Percentiles rank a stretch among this genome's conserved stretches.
Conservation (phyloP, 2,113 vertebrate genomes). For the Cephalopterus ornatus region DNA sequence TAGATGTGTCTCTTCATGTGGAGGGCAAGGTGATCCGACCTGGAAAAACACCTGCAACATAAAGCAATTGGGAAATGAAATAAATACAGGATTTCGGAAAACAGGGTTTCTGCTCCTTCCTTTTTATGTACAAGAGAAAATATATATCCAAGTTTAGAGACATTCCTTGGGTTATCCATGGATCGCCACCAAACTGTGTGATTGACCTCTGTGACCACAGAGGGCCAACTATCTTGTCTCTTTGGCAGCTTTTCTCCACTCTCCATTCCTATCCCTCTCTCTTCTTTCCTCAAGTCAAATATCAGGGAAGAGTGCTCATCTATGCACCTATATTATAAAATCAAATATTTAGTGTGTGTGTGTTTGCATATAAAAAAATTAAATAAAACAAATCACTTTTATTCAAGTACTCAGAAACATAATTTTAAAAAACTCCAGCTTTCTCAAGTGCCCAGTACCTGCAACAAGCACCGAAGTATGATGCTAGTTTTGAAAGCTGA, state of each 20-base stretch:
- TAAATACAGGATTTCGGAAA: not conserved
- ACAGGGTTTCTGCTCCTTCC: not conserved
- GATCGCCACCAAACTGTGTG: not conserved
- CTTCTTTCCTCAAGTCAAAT: not conserved
- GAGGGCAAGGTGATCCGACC: conserved; percentile 95
- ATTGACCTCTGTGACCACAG: not conserved
- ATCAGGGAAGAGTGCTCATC: not conserved
- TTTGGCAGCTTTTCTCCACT: not conserved
- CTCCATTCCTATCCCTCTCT: not conserved
- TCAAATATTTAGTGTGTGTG: not conserved
- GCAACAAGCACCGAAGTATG: not conserved
- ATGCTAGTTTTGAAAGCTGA: not conserved
- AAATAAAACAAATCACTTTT: not conserved
- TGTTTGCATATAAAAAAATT: not conserved
- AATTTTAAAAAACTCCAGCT: not conserved
- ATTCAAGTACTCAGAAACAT: not conserved
- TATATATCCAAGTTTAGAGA: not conserved
- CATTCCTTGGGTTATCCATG: not conserved
- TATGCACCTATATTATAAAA: not conserved
- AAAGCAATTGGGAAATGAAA: conserved; percentile 19
- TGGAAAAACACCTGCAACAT: conserved; percentile 92
- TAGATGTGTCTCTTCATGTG: conserved; percentile 99
- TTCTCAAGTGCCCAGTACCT: not conserved
- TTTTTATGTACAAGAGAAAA: not conserved
- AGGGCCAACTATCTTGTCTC: not conserved